Evolutionary conservation across 2,888 invertebrate species (phyloP), one percentile per base, ranked within the genome.

Genomic region (Calameuta filiformis): DNA sequence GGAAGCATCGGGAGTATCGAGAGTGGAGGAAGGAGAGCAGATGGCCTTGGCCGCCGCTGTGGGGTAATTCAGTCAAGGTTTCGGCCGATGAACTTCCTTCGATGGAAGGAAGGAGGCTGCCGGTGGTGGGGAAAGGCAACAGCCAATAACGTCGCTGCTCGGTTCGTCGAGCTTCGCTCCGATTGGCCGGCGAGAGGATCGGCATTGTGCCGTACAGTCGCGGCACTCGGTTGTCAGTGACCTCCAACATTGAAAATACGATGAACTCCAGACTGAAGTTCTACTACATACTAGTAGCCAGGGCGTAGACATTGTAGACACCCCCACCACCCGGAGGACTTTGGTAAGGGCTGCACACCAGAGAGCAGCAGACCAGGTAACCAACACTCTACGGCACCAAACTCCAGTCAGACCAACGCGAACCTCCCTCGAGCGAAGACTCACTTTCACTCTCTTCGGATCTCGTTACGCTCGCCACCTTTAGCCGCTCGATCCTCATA

Each of bases 41-140:
- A 92, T 94, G 94, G 94, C 94, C 95, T 94, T 95, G 94, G 94
- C 95, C 94, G 92, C 89, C 88, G 91, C 90, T 90, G 91, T 91
- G 93, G 94, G 94, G 95, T 95, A 94, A 95, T 94, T 95, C 95
- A 95, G 95, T 95, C 95, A 96, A 96, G 96, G 96, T 96, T 95
- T 95, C 95, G 93, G 95, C 94, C 95, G 95, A 95, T 95, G 95
- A 95, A 95, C 95, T 94, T 92, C 91, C 92, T 91, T 90, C 90
- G 87, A 81, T 79, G 83, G 75, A 23, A 82, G 87, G 86, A 86
- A 85, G 87, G 87, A 84, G 85, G 83, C 76, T 80, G 77, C 82
- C 75, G 79, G 76, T 68, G 68, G 75, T 76, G 78, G 76, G 73
- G 73, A 12, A 34, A 23, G 35, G 11, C 37, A 11, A 12, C n/a